Evolutionary conservation across 2,797 vertebrate genomes (phyloP).

Genomic region (Pangasius sanitwongsei): DNA sequence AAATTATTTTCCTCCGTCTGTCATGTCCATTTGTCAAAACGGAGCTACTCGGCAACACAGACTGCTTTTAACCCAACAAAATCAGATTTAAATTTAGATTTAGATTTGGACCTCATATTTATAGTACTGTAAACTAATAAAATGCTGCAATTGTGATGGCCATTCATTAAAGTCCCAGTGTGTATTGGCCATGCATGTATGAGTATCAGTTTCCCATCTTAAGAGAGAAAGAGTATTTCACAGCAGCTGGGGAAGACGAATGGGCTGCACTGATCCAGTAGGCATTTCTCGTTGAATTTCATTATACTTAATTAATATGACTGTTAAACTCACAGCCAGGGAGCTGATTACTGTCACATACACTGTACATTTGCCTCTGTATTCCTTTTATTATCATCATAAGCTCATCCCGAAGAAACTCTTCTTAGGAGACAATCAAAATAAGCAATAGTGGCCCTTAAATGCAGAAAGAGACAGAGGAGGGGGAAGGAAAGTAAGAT

Average conservation of each 20-base stretch:
- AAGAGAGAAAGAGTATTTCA: neutral
- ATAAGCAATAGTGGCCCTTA: conserved; percentile 55
- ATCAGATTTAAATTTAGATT: conserved; percentile 75
- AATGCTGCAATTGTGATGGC: conserved; percentile 66
- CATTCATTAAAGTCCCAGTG: conserved; percentile 67
- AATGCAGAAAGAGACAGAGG: conserved; percentile 22
- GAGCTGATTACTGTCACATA: conserved; percentile 56
- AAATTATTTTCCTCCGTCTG: conserved; percentile 82
- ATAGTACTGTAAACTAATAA: conserved; percentile 75
- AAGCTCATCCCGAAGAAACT: conserved; percentile 39
- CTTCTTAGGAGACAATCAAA: conserved; percentile 46
- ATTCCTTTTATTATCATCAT: conserved; percentile 49
- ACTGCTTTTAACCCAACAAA: conserved; percentile 69
- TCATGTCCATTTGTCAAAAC: conserved; percentile 85
- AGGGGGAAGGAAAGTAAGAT: conserved; percentile 47
- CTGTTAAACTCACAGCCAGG: conserved; percentile 52
- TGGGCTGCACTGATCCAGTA: conserved; percentile 46
- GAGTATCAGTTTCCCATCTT: conserved; percentile 25
- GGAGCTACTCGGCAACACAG: conserved; percentile 71
- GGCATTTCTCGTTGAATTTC: conserved; percentile 52
- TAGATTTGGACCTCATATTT: conserved; percentile 76
- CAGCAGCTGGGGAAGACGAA: conserved; percentile 42
- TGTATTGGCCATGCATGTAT: conserved; percentile 62
- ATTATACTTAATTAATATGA: conserved; percentile 61
- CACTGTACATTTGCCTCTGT: conserved; percentile 48